These are phyloP conservation scores for Lacerta bilineata DNA, from an alignment of 2,797 vertebrate species.

Conservation along the genomic window DNA sequence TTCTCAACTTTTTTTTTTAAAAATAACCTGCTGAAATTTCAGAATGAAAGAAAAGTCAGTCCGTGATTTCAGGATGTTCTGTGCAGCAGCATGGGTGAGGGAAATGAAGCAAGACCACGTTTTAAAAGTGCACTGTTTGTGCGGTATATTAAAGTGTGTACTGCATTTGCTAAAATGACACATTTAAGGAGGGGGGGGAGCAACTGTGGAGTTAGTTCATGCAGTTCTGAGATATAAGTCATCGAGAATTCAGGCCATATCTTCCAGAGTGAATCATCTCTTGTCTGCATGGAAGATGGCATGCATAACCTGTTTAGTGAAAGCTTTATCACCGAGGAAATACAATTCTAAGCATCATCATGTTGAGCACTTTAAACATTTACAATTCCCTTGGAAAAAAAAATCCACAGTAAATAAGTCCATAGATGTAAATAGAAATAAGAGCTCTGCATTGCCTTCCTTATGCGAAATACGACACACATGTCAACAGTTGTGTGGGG, in stretches of 20 bases:
- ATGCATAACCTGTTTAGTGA: conserved; percentile 78
- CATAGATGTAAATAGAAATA: conserved; percentile 62
- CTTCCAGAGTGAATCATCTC: conserved; percentile 51
- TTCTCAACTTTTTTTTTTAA: conserved; percentile 21
- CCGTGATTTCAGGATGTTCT: conserved; percentile 55
- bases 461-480: conserved; percentile 55
- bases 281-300: conserved; percentile 64
- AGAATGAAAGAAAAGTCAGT: conserved; percentile 50
- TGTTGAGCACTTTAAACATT: conserved; percentile 69
- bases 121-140: conserved; percentile 61
- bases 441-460: conserved; percentile 27
- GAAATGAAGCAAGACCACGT: conserved; percentile 66
- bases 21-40: conserved; percentile 52
- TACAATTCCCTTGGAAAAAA: conserved; percentile 67
- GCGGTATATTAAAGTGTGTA: conserved; percentile 39
- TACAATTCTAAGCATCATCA: conserved; percentile 76
- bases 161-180: conserved; percentile 62
- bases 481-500: not conserved
- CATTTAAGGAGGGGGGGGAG: conserved; percentile 63
- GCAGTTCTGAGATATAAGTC: conserved; percentile 50
- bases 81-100: conserved; percentile 36
- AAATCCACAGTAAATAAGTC: conserved; percentile 77
- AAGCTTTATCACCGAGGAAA: conserved; percentile 84
- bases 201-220: conserved; percentile 68
- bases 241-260: conserved; percentile 51